Evolutionary conservation across 2,888 invertebrate species (phyloP), one percentile per base, ranked within the genome.

Genomic region (Leptopilina myrica): DNA sequence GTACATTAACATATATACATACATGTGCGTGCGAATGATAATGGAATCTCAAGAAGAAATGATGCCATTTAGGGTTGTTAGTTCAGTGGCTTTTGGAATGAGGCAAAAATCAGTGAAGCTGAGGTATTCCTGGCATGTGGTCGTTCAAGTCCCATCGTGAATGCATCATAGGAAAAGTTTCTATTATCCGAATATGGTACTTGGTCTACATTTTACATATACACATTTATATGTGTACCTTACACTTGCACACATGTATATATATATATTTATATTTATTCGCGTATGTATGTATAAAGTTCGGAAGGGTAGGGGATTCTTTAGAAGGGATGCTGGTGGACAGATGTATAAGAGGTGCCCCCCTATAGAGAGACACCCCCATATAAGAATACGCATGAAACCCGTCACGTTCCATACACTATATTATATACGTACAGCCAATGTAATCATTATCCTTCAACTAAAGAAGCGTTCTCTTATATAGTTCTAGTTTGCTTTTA

Each of bases 301-400:
- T 56, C 80, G 81, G 83, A 80, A 79, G 78, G 62, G 64, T 53
- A 46, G 56, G 20, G 73, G n/a, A 73, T 49, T 33, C 62, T 20
- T 87, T 49, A 49, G 84, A 81, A 87, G 88, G 89, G 89, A 89
- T 87, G 89, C 88, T 87, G 90, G 89, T 87, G 90, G 90, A 90
- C 91, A 91, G 91, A 91, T 91, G 91, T 87, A 88, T 89, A 90
- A 91, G 91, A 89, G 90, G 78, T 84, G 81, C 86, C 86, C 87
- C 87, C 88, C 87, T 84, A 82, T 66, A 73, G 85, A 59, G 86
- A 84, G 80, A 84, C 84, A 84, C 84, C 85, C 85, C 82, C 83
- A 83, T 83, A 78, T 49, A 49, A 11, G 49, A 77, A 78, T 78
- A 80, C 82, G 82, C 81, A 79, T 80, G 43, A 75, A 78, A 79